These are phyloP conservation scores for Enteromius radiatus DNA, from an alignment of 2,797 vertebrate species.

Conservation along the genomic window DNA sequence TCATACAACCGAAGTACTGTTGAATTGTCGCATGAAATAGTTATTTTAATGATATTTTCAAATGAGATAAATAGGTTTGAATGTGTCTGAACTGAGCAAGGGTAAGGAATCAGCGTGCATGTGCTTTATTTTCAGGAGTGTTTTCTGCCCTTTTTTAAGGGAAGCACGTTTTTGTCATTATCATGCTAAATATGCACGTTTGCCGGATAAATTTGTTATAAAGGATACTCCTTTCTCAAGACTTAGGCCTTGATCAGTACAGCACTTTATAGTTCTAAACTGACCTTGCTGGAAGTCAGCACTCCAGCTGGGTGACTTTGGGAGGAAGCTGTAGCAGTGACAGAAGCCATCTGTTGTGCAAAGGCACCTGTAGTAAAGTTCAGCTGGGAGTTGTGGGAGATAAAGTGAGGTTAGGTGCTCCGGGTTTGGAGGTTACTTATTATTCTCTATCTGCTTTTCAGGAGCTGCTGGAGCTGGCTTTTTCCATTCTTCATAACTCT, in stretches of 20 bases:
- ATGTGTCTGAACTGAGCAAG: background rate
- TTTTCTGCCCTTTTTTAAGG: background rate
- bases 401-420: constrained; percentile 14
- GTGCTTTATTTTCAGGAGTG: background rate
- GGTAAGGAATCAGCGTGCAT: background rate
- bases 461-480: constrained; percentile 86
- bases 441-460: constrained; percentile 63
- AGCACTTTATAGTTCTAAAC: background rate
- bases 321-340: constrained; percentile 36
- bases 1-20: background rate
- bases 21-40: background rate
- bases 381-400: constrained; percentile 30
- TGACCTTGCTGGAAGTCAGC: constrained; percentile 6
- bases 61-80: background rate
- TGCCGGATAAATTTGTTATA: background rate
- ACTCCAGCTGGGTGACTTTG: constrained; percentile 35
- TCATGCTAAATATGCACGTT: background rate
- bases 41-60: background rate
- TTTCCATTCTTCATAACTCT: constrained; percentile 86
- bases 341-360: constrained; percentile 54
- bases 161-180: background rate
- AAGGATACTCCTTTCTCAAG: background rate
- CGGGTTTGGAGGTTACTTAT: constrained; percentile 18
- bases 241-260: background rate
- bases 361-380: constrained; percentile 32